Percentiles rank a stretch among this genome's conserved stretches.
Evolutionary conservation across 2,888 invertebrate genomes (phyloP).

Genomic region (Ennomos erosarius): DNA sequence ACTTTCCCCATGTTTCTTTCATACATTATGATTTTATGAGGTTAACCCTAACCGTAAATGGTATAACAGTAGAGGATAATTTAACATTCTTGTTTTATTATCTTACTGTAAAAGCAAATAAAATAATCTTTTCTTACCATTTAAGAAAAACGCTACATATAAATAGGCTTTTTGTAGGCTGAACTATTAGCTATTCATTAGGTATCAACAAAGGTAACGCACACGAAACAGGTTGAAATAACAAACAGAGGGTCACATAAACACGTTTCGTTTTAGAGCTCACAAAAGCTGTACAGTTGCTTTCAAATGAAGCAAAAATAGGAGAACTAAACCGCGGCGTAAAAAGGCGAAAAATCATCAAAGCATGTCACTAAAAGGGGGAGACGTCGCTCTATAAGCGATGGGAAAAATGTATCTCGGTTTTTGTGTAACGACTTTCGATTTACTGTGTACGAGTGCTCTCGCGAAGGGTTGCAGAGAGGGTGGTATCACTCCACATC

Average conservation of each 20-base stretch:
- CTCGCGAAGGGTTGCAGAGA: constrained; percentile 71
- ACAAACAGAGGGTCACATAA: constrained; percentile 23
- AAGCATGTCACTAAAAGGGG: constrained; percentile 62
- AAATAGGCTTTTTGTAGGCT: constrained; percentile 10
- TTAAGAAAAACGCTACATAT: constrained; percentile 9
- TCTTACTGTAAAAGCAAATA: constrained; percentile 18
- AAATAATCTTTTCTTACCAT: constrained; percentile 7
- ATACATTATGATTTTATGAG: constrained; percentile 35
- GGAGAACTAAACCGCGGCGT: constrained; percentile 47
- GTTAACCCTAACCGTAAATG: constrained; percentile 30
- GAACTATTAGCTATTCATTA: not conserved
- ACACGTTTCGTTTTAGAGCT: constrained; percentile 27
- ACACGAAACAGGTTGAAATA: constrained; percentile 11
- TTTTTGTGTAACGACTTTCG: constrained; percentile 80
- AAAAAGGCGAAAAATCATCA: constrained; percentile 66
- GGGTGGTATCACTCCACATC: constrained; percentile 72
- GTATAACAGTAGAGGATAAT: constrained; percentile 19
- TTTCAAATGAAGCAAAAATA: constrained; percentile 33
- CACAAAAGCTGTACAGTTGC: constrained; percentile 23
- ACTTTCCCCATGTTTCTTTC: constrained; percentile 34
- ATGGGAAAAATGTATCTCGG: constrained; percentile 73
- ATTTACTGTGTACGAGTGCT: constrained; percentile 76
- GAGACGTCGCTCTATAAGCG: constrained; percentile 63
- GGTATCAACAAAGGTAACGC: constrained; percentile 2
- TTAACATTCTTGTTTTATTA: constrained; percentile 16